Base-by-base conservation (phyloP, 2,888 invertebrate species). In the Blastobasis adustella region DNA sequence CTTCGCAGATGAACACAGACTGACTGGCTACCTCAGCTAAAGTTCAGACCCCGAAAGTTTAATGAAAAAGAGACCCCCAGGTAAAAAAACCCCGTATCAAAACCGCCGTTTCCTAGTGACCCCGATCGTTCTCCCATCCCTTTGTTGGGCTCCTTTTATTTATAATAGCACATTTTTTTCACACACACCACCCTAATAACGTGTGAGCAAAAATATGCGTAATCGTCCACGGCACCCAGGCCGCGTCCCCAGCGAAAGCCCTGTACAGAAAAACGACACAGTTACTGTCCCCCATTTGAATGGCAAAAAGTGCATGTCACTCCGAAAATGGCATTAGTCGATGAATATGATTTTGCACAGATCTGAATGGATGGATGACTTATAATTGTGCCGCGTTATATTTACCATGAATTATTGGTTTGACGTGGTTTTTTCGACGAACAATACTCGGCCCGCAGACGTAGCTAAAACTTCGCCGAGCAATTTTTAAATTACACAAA, bases 91-190 rank as follows among this genome's bases (percentile, higher is more conserved):
- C 78, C 79, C 84, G 82, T 82, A 87, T 85, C 81, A 87, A 86
- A 86, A 88, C 87, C 85, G 82, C 84, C 82, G 83, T 87, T 88
- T 88, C 83, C 86, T 87, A 87, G 86, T 88, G 88, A 88, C 88
- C 88, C 88, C 85, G 87, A 88, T 88, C 86, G 78, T 74, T 86
- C 85, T 83, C 75, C 76, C 85, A 86, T 87, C 85, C 85, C 79
- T 82, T 88, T 88, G 87, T 88, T 76, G 66, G 63, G 70, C 67
- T 79, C 70, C 83, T 83, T 77, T 85, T 86, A 85, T 88, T 88
- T 86, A 87, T 86, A 87, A 87, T 86, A 83, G 82, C 81, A 82
- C 69, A 80, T 82, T 88, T 88, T 87, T 88, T 86, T 84, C 86
- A 85, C 82, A 86, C 83, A 84, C 79, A 71, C 75, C 81, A 87